phyloP scores from a whole-genome alignment of 23 tunicate genomes.

The Styela clava region DNA sequence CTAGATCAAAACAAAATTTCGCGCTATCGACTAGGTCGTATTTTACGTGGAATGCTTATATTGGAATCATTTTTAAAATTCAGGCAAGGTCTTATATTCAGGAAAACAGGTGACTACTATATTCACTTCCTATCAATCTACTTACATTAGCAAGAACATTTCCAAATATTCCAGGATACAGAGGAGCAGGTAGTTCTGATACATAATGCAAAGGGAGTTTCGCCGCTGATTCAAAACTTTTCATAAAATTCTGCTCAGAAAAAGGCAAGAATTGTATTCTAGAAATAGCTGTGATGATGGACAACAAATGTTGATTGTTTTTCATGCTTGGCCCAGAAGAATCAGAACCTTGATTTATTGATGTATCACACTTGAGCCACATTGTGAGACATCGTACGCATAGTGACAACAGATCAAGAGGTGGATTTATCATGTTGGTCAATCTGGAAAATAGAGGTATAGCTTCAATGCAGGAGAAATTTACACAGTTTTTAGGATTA shows the following conservation, averaged over 20 bases:
- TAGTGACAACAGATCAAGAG: slow-evolving; percentile 37
- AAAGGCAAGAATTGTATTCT: slow-evolving; percentile 52
- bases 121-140: too few relatives aligned
- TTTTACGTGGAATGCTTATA: too few relatives aligned
- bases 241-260: slow-evolving; percentile 32
- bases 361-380: slow-evolving; percentile 44
- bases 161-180: slow-evolving; percentile 56
- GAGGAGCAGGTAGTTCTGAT: background rate
- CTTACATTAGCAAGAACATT: slow-evolving; percentile 42
- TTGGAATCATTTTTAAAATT: too few relatives aligned
- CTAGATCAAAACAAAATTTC: too few relatives aligned
- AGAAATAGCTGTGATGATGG: slow-evolving; percentile 7
- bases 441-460: slow-evolving; percentile 29
- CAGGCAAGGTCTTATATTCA: too few relatives aligned
- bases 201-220: slow-evolving; percentile 17
- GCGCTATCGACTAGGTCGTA: too few relatives aligned
- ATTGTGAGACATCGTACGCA: slow-evolving; percentile 50
- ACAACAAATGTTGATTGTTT: background rate
- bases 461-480: too few relatives aligned
- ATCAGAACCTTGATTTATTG: background rate
- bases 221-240: slow-evolving; percentile 12
- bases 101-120: too few relatives aligned
- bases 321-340: background rate
- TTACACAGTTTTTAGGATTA: too few relatives aligned
- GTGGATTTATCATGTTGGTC: slow-evolving; percentile 45